phyloP scores from a whole-genome alignment of 2,888 invertebrate genomes.

The Criorhina ranunculi region DNA sequence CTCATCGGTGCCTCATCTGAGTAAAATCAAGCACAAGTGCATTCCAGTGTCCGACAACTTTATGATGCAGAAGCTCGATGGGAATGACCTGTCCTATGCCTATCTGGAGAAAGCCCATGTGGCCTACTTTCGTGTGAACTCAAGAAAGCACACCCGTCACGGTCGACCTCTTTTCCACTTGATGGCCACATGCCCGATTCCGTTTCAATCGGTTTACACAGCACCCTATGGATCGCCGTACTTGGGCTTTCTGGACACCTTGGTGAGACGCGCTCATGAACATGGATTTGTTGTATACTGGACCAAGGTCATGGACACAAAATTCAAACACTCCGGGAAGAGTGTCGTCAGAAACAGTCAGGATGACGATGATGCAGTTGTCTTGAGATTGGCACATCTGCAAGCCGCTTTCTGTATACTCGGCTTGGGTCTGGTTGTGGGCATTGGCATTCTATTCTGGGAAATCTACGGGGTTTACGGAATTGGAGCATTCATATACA shows the following conservation, averaged over 20 bases:
- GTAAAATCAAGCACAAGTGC: constrained; percentile 82
- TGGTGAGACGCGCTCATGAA: constrained; percentile 85
- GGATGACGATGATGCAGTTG: constrained; percentile 79
- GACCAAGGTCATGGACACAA: constrained; percentile 80
- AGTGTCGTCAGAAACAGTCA: constrained; percentile 75
- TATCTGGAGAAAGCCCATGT: constrained; percentile 85
- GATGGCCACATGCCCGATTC: constrained; percentile 86
- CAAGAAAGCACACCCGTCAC: constrained; percentile 79
- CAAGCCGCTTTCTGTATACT: constrained; percentile 82
- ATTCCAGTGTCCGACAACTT: constrained; percentile 84
- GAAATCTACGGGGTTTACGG: constrained; percentile 76
- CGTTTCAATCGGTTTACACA: constrained; percentile 86
- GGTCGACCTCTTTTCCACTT: constrained; percentile 85
- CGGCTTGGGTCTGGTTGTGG: constrained; percentile 79
- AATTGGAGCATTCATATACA: constrained; percentile 59
- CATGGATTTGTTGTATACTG: constrained; percentile 85
- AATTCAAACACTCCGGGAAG: constrained; percentile 79
- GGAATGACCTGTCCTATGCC: constrained; percentile 85
- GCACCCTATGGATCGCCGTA: constrained; percentile 87
- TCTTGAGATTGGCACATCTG: constrained; percentile 81
- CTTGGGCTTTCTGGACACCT: constrained; percentile 84
- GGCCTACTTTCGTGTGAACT: constrained; percentile 79
- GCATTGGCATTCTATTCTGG: constrained; percentile 78
- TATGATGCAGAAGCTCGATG: constrained; percentile 83
- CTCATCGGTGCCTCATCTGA: constrained; percentile 78